Percentiles rank a stretch among this genome's conserved stretches.
phyloP scores from a whole-genome alignment of 2,888 invertebrate genomes.

The Melinopterus prodromus region DNA sequence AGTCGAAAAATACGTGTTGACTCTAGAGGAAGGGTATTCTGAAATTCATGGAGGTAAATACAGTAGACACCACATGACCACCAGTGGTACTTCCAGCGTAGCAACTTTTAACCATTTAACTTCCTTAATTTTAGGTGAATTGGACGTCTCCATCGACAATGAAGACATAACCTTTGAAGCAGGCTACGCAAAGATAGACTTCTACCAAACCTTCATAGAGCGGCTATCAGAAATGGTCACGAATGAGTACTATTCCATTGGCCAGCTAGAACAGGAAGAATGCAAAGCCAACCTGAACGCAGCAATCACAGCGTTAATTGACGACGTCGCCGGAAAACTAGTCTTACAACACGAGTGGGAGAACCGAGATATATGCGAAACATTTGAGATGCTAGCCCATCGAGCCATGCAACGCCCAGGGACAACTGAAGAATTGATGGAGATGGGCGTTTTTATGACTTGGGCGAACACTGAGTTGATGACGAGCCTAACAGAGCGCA shows the following conservation, averaged over 20 bases:
- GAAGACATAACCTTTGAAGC: conserved; percentile 67
- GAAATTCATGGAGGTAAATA: conserved; percentile 45
- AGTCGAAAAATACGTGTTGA: conserved; percentile 36
- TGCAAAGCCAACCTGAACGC: conserved; percentile 70
- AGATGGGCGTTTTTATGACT: conserved; percentile 79
- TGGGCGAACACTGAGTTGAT: conserved; percentile 78
- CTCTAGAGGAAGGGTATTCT: conserved; percentile 38
- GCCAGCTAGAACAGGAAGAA: conserved; percentile 69
- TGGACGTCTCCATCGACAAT: conserved; percentile 54
- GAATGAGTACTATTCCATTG: conserved; percentile 74
- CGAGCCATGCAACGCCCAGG: conserved; percentile 77
- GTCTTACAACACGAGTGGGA: conserved; percentile 71
- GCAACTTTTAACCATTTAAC: neutral
- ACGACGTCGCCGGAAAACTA: conserved; percentile 70
- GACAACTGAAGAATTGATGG: conserved; percentile 83
- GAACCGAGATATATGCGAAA: conserved; percentile 73
- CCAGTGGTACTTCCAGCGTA: neutral
- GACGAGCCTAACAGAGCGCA: conserved; percentile 73
- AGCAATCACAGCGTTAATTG: conserved; percentile 67
- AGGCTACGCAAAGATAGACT: conserved; percentile 68
- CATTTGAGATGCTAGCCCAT: conserved; percentile 75
- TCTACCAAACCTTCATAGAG: conserved; percentile 68
- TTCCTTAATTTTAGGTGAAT: conserved; percentile 20
- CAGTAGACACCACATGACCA: no score
- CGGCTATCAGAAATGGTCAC: conserved; percentile 69